Evolutionary conservation across 2,888 invertebrate genomes (phyloP), one percentile per base, ranked within the genome.

Genomic region (Dromius quadrimaculatus): DNA sequence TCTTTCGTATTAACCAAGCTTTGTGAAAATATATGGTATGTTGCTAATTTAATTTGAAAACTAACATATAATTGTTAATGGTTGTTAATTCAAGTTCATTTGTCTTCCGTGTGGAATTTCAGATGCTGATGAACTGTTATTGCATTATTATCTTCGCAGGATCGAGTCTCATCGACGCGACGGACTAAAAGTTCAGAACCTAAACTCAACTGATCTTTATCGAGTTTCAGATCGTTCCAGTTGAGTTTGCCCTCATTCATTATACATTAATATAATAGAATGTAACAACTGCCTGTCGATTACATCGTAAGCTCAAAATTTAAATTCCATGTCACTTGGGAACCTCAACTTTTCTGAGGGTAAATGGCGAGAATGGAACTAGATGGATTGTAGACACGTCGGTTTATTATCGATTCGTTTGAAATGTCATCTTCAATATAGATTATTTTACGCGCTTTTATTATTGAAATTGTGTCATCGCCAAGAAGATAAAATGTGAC

Each of bases 341-440:
- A 32, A 20, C 19, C 15, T 59, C 34, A 19, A 36, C 20, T 36
- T 32, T 36, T 36, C 47, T 9, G 9, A 20, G 1, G 22, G 20
- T 50, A 57, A 61, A 66, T 28, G 66, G 17, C 28, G n/a, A 66
- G 41, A 66, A 66, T 66, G 66, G 41, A 54, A 57, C 54, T 66
- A 66, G 57, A 66, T 66, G 54, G 54, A 11, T 50, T 23, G 38
- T 15, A 54, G 38, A 57, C 57, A 66, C 22, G 50, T 22, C 41
- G 23, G 41, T 38, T 66, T 66, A 66, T 66, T 38, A 57, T 66
- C 66, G 41, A 66, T 57, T 66, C 66, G 57, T 66, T 66, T 41
- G 57, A 66, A 66, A 57, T 23, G 66, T 54, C 57, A 54, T n/a
- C 9, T 38, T 17, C 41, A 57, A 57, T 57, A 66, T 66, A 66